Percentiles rank a stretch among this genome's conserved stretches.
phyloP scores from a whole-genome alignment of 2,113 vertebrate species.

The Malurus elegans region DNA sequence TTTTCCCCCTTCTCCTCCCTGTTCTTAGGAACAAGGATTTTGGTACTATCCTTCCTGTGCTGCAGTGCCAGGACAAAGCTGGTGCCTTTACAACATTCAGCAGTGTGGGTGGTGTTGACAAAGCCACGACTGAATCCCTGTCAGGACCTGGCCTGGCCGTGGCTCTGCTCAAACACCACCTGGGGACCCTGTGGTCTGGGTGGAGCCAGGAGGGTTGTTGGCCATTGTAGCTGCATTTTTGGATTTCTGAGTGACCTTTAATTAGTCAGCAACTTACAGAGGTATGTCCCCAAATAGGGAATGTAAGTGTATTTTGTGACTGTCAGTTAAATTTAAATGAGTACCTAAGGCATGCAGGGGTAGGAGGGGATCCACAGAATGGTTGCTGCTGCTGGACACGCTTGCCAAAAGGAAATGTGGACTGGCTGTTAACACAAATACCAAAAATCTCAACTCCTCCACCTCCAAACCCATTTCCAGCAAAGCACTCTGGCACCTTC shows the following conservation, averaged over 20 bases:
- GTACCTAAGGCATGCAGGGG: neutral
- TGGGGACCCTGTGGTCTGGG: accelerated
- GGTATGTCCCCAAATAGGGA: neutral
- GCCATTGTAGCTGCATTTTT: neutral
- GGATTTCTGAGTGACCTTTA: neutral
- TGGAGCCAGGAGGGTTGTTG: neutral
- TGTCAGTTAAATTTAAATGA: neutral
- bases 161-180: neutral
- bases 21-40: neutral
- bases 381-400: neutral
- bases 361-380: neutral
- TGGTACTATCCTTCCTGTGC: neutral
- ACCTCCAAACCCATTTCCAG: neutral
- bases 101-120: neutral
- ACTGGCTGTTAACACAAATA: neutral
- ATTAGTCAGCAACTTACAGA: neutral
- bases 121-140: accelerated
- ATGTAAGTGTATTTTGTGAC: neutral
- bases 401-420: neutral
- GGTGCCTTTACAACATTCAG: accelerated
- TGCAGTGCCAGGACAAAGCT: neutral
- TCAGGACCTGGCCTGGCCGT: neutral
- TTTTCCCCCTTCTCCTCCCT: accelerated
- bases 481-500: neutral
- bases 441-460: neutral